Evolutionary conservation across 2,113 vertebrate species (phyloP).

Genomic region (Dromas ardeola): DNA sequence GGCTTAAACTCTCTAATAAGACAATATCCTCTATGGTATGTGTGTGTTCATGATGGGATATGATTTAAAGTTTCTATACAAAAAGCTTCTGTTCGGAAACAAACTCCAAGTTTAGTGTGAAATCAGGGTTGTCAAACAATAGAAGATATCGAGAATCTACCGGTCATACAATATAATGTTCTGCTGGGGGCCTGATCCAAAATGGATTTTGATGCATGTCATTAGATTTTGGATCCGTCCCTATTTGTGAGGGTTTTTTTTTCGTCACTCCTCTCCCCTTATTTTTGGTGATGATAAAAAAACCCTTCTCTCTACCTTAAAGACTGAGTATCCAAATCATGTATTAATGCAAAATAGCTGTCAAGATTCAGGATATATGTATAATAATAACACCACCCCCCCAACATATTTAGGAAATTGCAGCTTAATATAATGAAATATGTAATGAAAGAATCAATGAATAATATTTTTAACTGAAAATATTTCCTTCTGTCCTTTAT

Average conservation of each 20-base stretch:
- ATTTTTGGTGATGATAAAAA: not conserved
- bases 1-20: slow-evolving; percentile 74
- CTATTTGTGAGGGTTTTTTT: not conserved
- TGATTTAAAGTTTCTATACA: slow-evolving; percentile 41
- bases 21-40: slow-evolving; percentile 55
- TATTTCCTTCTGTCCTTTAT: not conserved
- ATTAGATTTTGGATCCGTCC: not conserved
- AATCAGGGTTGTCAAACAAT: slow-evolving; percentile 7
- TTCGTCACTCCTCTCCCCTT: not conserved
- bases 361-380: not conserved
- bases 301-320: not conserved
- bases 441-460: not conserved
- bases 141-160: not conserved
- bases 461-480: not conserved
- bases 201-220: not conserved
- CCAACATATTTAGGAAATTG: slow-evolving; percentile 4
- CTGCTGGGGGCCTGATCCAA: not conserved
- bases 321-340: not conserved
- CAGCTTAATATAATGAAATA: slow-evolving; percentile 15
- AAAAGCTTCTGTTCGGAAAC: not conserved
- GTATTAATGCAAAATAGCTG: slow-evolving; percentile 4
- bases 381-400: not conserved
- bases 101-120: slow-evolving; percentile 27
- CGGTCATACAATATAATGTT: not conserved
- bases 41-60: slow-evolving; percentile 33